Evolutionary conservation across 2,797 vertebrate species (phyloP).

Genomic region (Dryobates pubescens): DNA sequence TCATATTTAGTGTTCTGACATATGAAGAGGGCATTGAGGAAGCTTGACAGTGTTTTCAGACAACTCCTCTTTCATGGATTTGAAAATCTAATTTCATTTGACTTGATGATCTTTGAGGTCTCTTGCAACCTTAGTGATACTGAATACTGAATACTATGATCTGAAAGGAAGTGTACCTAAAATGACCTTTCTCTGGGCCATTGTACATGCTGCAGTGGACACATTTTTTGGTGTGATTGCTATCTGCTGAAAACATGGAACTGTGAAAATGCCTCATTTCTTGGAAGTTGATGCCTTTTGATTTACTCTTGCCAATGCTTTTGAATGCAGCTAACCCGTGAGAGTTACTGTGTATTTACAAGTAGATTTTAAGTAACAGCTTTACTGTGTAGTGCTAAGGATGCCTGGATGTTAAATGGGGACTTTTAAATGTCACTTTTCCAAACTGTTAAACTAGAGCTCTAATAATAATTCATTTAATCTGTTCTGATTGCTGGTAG

Average conservation of each 20-base stretch:
- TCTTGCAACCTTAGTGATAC: no score
- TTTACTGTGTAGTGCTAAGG: not conserved
- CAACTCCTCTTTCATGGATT: not conserved
- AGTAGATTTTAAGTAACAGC: not conserved
- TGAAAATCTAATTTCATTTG: not conserved
- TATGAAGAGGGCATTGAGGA: not conserved
- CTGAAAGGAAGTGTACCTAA: not conserved
- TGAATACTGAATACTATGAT: no score
- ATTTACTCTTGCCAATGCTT: not conserved
- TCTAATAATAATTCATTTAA: constrained; percentile 19
- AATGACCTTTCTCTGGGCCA: not conserved
- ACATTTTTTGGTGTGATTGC: not conserved
- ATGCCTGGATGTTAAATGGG: not conserved
- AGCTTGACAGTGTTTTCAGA: not conserved
- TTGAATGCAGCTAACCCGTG: not conserved
- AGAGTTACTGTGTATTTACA: not conserved
- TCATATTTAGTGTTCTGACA: not conserved
- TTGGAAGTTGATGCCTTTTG: not conserved
- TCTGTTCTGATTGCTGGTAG: constrained; percentile 7
- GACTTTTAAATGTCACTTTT: constrained; percentile 23
- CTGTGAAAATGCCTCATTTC: not conserved
- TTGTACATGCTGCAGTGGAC: not conserved
- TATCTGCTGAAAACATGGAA: not conserved
- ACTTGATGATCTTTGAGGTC: no score
- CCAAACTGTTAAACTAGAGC: not conserved